Base-by-base conservation (phyloP, 2,888 invertebrate species). In the Agrilus mali region DNA sequence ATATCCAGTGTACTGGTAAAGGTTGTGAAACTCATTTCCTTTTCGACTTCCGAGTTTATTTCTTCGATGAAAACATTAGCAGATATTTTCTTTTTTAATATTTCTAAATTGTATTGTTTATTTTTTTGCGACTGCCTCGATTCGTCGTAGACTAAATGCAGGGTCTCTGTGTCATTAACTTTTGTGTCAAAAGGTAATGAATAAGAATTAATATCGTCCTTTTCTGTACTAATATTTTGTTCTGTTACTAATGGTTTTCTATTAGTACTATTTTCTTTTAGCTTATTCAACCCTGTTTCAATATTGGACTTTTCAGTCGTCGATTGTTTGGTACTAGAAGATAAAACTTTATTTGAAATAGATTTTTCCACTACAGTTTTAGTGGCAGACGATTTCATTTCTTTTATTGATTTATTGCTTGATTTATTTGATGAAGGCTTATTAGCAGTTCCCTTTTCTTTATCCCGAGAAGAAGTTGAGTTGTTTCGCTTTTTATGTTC, bases 41-140 rank as follows among this genome's bases (percentile, higher is more conserved):
- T 45, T 31, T 54, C 55, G 10, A 56, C 45, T 38, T 59, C 57
- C 1, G 36, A 42, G 40, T 56, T 54, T 6, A 53, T 46, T 39
- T 50, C 53, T 15, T 60, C 57, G 7, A 59, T 45, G 37, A 50
- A 60, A 12, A 60, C 54, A 41, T 54, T 53, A 4, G 56, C 60
- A 8, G 50, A 47, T 31, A 57, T 51, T 36, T 43, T 47, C 46
- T 51, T 56, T 4, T 44, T 44, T 14, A 55, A 47, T 38, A 55
- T 41, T 12, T 42, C 45, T 7, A 50, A 47, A 46, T 57, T 47
- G 40, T 54, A 56, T 44, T 53, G 51, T n/a, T 47, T 38, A n/a
- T 54, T 41, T 17, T 42, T 45, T 37, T 46, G 48, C 15, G 38
- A 20, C 17, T 44, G 43, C 39, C 43, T 40, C 8, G 38, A 39